Evolutionary conservation across 1,140 invertebrate genomes (phyloP).

Genomic region (Zaprionus lachaisei): DNA sequence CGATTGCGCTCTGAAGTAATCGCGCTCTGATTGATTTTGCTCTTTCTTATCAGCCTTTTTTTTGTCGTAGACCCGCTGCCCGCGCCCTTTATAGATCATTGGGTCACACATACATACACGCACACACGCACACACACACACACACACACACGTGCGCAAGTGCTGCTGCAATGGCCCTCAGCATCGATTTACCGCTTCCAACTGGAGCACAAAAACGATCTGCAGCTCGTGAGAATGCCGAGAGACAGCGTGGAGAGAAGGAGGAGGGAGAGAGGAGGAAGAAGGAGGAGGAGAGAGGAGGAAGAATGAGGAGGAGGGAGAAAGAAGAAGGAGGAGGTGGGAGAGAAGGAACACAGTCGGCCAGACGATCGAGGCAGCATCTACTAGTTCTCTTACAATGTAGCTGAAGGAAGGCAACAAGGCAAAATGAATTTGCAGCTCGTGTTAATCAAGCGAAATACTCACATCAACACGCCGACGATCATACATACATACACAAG

Average conservation of each 20-base stretch:
- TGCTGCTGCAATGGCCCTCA: conserved; percentile 47
- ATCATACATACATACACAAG: not conserved
- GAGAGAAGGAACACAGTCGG: not conserved
- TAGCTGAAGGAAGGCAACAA: conserved; percentile 52
- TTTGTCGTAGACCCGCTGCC: conserved; percentile 38
- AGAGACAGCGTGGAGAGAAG: conserved; percentile 12
- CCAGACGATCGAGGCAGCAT: conserved; percentile 14
- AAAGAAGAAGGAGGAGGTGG: not conserved
- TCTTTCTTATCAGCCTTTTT: conserved; percentile 44
- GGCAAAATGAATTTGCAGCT: conserved; percentile 79
- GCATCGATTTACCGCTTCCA: conserved; percentile 73
- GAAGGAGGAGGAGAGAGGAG: conserved; percentile 31
- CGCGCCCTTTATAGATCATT: conserved; percentile 79
- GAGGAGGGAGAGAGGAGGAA: not conserved
- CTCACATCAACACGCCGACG: conserved; percentile 40
- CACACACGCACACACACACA: not conserved
- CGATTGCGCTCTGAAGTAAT: conserved; percentile 34
- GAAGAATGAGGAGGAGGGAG: not conserved
- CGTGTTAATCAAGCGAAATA: conserved; percentile 74
- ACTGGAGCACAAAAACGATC: conserved; percentile 50
- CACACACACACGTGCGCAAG: not conserved
- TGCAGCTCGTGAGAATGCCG: conserved; percentile 21
- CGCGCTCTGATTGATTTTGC: conserved; percentile 61
- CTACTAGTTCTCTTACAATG: conserved; percentile 3
- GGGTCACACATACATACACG: conserved; percentile 58